Percentiles rank a stretch among this genome's conserved stretches.
Evolutionary conservation across 2,797 vertebrate genomes (phyloP).

Genomic region (Alouatta caraya): DNA sequence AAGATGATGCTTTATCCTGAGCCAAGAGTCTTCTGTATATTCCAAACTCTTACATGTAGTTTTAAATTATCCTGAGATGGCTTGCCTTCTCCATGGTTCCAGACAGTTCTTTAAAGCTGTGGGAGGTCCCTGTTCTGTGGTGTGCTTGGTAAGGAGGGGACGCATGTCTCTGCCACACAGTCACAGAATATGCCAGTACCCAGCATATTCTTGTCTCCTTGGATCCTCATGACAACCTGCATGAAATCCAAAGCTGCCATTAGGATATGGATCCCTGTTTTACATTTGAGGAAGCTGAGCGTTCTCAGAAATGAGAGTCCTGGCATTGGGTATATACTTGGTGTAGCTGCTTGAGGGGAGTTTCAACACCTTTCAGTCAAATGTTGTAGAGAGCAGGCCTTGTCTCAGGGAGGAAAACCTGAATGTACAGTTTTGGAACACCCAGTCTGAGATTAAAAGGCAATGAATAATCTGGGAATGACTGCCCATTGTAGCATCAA

Average conservation of each 20-base stretch:
- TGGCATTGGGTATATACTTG: background rate
- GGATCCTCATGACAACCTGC: background rate
- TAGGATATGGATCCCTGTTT: background rate
- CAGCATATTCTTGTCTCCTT: background rate
- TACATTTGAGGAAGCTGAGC: background rate
- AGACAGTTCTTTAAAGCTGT: background rate
- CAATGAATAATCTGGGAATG: background rate
- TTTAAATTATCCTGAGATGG: background rate
- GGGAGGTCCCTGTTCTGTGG: background rate
- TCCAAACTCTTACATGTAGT: background rate
- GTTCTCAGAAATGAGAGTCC: background rate
- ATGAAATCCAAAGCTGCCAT: background rate
- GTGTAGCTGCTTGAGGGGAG: background rate
- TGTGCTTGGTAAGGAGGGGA: background rate
- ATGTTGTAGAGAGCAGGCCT: background rate
- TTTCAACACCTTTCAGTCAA: background rate
- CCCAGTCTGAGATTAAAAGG: slow-evolving; percentile 15
- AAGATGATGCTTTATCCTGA: background rate
- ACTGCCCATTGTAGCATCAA: background rate
- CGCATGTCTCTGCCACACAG: background rate
- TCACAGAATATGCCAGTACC: background rate
- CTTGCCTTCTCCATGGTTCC: background rate
- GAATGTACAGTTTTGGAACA: background rate
- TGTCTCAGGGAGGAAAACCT: background rate
- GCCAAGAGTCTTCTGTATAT: slow-evolving; percentile 8